Evolutionary conservation across 2,797 vertebrate species (phyloP).

Genomic region (Peromyscus attwateri): DNA sequence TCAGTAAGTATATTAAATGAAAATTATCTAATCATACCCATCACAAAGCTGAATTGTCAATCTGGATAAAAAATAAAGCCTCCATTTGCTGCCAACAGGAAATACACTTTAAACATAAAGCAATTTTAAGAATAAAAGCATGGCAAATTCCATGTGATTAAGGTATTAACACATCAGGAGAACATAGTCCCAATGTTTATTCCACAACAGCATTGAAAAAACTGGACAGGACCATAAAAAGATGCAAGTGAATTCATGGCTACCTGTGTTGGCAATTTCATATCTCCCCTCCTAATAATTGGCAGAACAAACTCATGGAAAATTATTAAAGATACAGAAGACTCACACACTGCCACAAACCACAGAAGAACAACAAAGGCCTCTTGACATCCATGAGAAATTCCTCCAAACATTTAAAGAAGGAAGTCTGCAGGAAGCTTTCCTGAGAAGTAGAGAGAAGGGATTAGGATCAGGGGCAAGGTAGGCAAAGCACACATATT

Average conservation of each 20-base stretch:
- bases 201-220: neutral
- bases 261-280: neutral
- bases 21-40: conserved; percentile 3
- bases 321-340: neutral
- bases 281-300: neutral
- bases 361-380: neutral
- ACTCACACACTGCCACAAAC: neutral
- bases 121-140: conserved; percentile 19
- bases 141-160: conserved; percentile 13
- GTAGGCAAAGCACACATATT: neutral
- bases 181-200: neutral
- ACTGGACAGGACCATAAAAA: neutral
- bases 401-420: neutral
- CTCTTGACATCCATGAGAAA: neutral
- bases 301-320: neutral
- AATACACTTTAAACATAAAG: conserved; percentile 34
- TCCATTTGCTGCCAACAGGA: conserved; percentile 36
- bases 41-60: conserved; percentile 37
- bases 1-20: conserved; percentile 58
- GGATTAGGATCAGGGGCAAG: neutral
- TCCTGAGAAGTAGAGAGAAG: neutral
- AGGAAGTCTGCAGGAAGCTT: neutral
- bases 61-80: conserved; percentile 18
- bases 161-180: conserved; percentile 2
- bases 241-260: neutral